Evolutionary conservation across 2,888 invertebrate genomes (phyloP), one percentile per base, ranked within the genome.

Genomic region (Colletes collaris): DNA sequence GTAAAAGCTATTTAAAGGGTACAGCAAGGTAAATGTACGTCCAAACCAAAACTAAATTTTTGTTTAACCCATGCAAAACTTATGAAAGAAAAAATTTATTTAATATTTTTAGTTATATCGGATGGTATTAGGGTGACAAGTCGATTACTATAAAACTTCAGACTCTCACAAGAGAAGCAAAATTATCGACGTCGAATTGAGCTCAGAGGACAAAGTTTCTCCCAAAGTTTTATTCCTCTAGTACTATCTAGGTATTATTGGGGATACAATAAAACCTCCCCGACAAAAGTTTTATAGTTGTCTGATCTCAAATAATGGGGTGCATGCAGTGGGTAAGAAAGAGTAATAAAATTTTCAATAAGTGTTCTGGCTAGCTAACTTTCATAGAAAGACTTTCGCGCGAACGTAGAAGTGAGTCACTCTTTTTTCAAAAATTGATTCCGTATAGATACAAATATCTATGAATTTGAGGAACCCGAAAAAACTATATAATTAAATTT

Each of bases 241-340:
- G 55, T 63, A n/a, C 35, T 49, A 49, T 55, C 55, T 37, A 35
- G 46, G 62, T 55, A 70, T 55, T 62, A 55, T 46, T 37, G 62
- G 40, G 46, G 35, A 44, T 62, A 55, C 44, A 69, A 70, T 70
- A 70, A 63, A 70, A 70, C 16, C 53, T 70, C 13, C 6, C 35
- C 16, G 16, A 55, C 55, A 10, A 44, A 70, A 70, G 46, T 70
- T 70, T 63, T 63, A 49, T 46, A 35, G 53, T 11, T 27, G 49
- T 16, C 27, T 55, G 35, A 13, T 62, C 7, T 55, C 1, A 16
- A 70, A 55, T 62, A 19, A 16, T 35, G 40, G 44, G 16, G 11
- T 52, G 46, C 19, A 55, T 46, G 16, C 62, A 44, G 49, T 55
- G 55, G 27, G 46, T n/a, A 19, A 35, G 10, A 7, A n/a, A 27